These are phyloP conservation scores for Notolabrus celidotus DNA, from an alignment of 2,797 vertebrate genomes.

Conservation along the genomic window DNA sequence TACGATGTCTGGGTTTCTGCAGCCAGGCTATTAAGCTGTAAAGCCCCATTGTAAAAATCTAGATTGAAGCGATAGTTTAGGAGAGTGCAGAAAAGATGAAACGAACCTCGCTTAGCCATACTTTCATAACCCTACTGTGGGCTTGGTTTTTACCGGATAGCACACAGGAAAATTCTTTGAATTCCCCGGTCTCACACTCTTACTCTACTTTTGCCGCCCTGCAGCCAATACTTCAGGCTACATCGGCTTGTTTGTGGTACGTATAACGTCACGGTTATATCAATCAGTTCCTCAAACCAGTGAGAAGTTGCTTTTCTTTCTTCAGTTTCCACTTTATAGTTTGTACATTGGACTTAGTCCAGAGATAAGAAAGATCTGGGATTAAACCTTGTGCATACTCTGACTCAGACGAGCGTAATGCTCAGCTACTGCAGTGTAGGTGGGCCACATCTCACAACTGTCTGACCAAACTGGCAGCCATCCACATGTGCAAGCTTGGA, in stretches of 20 bases:
- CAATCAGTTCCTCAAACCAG: slow-evolving; percentile 58
- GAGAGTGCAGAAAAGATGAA: slow-evolving; percentile 69
- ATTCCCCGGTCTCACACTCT: slow-evolving; percentile 73
- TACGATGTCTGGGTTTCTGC: slow-evolving; percentile 78
- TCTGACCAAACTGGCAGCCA: slow-evolving; percentile 51
- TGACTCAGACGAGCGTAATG: slow-evolving; percentile 21
- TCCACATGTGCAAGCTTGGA: slow-evolving; percentile 55
- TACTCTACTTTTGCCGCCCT: slow-evolving; percentile 64
- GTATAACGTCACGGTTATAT: slow-evolving; percentile 70
- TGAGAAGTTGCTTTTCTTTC: slow-evolving; percentile 2
- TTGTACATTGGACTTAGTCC: slow-evolving; percentile 70
- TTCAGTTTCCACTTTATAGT: slow-evolving; percentile 36
- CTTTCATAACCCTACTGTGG: slow-evolving; percentile 71
- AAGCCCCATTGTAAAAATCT: slow-evolving; percentile 77
- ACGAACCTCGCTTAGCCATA: slow-evolving; percentile 56
- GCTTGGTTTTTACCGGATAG: slow-evolving; percentile 69
- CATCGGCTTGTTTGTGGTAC: slow-evolving; percentile 47
- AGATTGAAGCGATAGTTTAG: slow-evolving; percentile 68
- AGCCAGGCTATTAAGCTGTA: slow-evolving; percentile 78
- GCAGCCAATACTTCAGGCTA: slow-evolving; percentile 49
- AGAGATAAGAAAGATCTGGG: slow-evolving; percentile 48
- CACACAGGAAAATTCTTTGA: slow-evolving; percentile 75
- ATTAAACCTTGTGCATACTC: slow-evolving; percentile 33
- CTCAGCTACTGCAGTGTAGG: slow-evolving; percentile 53
- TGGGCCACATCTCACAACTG: slow-evolving; percentile 56